These are phyloP conservation scores for Helobdella robusta DNA, from an alignment of 2,888 invertebrate species.

Conservation along the genomic window DNA sequence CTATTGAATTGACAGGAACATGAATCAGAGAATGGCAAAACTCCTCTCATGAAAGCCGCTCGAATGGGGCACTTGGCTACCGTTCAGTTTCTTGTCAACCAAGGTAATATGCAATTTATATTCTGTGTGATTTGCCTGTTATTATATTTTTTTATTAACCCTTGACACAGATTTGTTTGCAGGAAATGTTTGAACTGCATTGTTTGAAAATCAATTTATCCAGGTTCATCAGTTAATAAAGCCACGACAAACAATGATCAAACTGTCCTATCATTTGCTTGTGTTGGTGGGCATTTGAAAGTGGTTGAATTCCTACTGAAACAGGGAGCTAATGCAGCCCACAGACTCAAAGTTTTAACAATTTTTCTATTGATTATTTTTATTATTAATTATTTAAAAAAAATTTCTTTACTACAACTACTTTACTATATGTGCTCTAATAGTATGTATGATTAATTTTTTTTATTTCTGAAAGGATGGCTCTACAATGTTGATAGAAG, in stretches of 20 bases:
- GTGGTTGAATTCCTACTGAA: constrained; percentile 83
- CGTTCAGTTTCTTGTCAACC: constrained; percentile 54
- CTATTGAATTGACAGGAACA: constrained; percentile 59
- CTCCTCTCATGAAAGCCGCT: constrained; percentile 94
- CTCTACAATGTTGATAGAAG: constrained; percentile 95
- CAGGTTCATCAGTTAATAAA: constrained; percentile 76
- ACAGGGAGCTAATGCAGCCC: constrained; percentile 67
- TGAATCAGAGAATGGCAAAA: constrained; percentile 77
- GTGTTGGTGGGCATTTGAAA: constrained; percentile 96
- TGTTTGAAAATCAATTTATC: background rate
- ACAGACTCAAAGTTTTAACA: constrained; percentile 9
- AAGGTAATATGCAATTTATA: constrained; percentile 21
- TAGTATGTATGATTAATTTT: background rate
- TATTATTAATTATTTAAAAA: background rate
- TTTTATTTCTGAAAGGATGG: constrained; percentile 66
- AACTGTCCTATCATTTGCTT: constrained; percentile 89
- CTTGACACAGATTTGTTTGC: no score
- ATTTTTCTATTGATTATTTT: background rate
- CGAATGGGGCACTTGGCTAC: constrained; percentile 95
- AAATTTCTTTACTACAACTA: background rate
- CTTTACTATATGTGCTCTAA: no score
- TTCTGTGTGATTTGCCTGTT: no score
- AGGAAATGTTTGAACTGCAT: no score
- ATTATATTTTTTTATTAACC: no score
- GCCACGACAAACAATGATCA: constrained; percentile 81